A percentile compares a stretch with the other conserved stretches of the same genome.
These are phyloP conservation scores for Ceraclea dissimilis DNA, from an alignment of 2,888 invertebrate species.

Conservation along the genomic window DNA sequence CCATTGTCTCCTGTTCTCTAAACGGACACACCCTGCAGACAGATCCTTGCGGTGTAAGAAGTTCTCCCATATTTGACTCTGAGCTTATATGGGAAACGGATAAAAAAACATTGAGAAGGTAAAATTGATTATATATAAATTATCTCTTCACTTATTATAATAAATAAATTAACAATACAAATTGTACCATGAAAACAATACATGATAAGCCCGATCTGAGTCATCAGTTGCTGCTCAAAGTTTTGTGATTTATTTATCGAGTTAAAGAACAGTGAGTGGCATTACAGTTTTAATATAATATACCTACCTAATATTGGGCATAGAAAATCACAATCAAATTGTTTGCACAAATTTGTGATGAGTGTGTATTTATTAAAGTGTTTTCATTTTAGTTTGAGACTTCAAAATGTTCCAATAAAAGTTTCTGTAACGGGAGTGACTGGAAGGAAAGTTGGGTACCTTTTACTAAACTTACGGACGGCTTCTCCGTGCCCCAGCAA, in stretches of 20 bases:
- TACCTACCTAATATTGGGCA: too few relatives aligned
- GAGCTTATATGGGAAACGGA: constrained; percentile 76
- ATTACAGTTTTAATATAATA: too few relatives aligned
- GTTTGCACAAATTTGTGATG: too few relatives aligned
- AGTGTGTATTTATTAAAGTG: not conserved
- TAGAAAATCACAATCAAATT: too few relatives aligned
- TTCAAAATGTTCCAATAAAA: constrained; percentile 65
- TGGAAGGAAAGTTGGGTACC: constrained; percentile 57
- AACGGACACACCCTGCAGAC: constrained; percentile 63
- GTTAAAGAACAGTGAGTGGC: too few relatives aligned
- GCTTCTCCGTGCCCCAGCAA: constrained; percentile 33
- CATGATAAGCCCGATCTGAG: too few relatives aligned
- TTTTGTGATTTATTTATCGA: too few relatives aligned
- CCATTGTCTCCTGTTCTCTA: constrained; percentile 52
- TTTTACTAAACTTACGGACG: constrained; percentile 60
- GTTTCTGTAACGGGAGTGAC: constrained; percentile 57
- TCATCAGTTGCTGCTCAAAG: too few relatives aligned
- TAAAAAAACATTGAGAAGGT: constrained; percentile 61
- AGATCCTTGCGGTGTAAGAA: constrained; percentile 51
- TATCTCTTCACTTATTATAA: not conserved
- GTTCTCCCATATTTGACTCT: constrained; percentile 58
- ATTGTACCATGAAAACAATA: too few relatives aligned
- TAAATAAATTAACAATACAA: too few relatives aligned
- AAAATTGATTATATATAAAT: constrained; percentile 20
- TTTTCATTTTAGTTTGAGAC: constrained; percentile 27